Conservation (phyloP, 2,113 vertebrate species). For the Alectura lathami region DNA sequence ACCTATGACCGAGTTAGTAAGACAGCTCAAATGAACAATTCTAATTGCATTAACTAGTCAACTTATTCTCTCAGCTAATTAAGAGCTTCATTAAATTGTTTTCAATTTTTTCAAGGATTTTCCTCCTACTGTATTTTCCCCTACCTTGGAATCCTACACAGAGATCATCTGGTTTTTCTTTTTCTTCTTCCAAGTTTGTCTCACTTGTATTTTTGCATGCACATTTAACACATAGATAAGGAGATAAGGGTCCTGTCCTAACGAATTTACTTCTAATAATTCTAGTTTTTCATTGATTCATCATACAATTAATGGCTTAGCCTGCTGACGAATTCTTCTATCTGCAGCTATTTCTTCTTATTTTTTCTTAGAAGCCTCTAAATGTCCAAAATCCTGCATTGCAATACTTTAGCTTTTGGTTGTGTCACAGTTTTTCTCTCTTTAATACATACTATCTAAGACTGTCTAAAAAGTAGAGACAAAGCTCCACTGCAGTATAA, state of each 20-base stretch:
- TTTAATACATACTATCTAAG: neutral
- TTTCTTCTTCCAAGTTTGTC: neutral
- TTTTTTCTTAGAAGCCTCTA: neutral
- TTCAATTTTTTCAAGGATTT: neutral
- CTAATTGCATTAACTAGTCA: neutral
- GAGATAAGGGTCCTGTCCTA: neutral
- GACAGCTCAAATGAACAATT: neutral
- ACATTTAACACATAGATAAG: neutral
- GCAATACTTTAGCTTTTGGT: neutral
- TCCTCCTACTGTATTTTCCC: neutral
- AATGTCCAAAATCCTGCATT: neutral
- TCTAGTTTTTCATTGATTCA: neutral
- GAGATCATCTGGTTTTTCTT: neutral
- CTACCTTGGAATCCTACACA: neutral
- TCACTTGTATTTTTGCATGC: neutral
- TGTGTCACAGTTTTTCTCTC: neutral
- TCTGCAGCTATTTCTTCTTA: neutral
- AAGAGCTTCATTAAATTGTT: constrained; percentile 3
- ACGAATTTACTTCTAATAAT: neutral
- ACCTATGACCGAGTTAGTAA: neutral
- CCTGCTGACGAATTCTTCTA: neutral
- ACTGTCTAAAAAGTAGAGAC: neutral
- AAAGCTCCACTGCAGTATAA: neutral
- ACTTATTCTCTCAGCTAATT: neutral
- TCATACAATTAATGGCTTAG: neutral